Evolutionary conservation across 2,888 invertebrate genomes (phyloP), one percentile per base, ranked within the genome.

Genomic region (Pilophorus perplexus): DNA sequence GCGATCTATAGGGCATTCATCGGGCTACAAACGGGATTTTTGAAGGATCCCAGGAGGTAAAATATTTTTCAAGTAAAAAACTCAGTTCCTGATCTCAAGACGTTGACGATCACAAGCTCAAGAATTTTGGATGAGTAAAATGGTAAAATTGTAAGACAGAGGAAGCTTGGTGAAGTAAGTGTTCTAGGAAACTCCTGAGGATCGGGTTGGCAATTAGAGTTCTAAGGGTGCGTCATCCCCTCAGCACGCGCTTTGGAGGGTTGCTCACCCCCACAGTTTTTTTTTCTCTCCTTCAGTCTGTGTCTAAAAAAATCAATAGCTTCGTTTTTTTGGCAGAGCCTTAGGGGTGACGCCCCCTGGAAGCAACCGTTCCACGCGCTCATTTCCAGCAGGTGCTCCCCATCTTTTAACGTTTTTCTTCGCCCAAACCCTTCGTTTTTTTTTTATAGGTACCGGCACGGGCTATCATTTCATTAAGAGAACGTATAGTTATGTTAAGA

Each of bases 331-430:
- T 42, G 59, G 42, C 44, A 10, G 59, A 42, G 59, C 59, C 59
- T 59, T 25, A 14, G 59, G 59, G 59, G 59, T 59, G 59, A 59
- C 42, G 59, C 42, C 59, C 59, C 44, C 44, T 59, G 22, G 59
- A 42, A 59, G 59, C 59, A 37, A 55, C 55, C 55, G 55, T 55
- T 59, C 59, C 59, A 59, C 59, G 59, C 59, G 59, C 59, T 59
- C 59, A 59, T 59, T 59, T 59, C 42, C 59, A 59, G 59, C 59
- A 59, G 59, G 59, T 59, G 59, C 59, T 59, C 59, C 59, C 59
- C 59, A 59, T 59, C 59, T 37, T 59, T 59, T 59, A 59, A 59
- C 44, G 59, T 59, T 59, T 59, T 59, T 42, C 57, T 40, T 59
- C 42, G 42, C 59, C 22, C 59, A 20, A 40, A 27, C 59, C 59